These are phyloP conservation scores for Petaurus breviceps DNA, from an alignment of 2,113 vertebrate species.

Conservation along the genomic window DNA sequence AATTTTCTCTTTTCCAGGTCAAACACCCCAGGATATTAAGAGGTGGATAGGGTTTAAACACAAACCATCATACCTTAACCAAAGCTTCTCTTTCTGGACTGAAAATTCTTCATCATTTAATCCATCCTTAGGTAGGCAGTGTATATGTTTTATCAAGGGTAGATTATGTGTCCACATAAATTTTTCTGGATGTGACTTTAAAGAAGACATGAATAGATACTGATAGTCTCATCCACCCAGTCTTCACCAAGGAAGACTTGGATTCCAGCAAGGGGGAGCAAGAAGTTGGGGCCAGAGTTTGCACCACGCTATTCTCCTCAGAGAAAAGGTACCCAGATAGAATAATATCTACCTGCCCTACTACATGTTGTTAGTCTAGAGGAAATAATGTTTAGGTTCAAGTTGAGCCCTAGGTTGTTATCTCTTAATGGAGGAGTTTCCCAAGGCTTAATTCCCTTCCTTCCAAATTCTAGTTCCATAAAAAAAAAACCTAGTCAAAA, in stretches of 20 bases:
- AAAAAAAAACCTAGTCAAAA: not conserved
- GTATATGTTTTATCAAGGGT: not conserved
- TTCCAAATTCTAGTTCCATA: not conserved
- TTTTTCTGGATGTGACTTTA: not conserved
- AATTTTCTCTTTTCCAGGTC: not conserved
- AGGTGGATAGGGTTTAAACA: not conserved
- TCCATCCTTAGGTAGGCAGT: not conserved
- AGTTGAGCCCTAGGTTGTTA: not conserved
- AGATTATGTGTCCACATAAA: not conserved
- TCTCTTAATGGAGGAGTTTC: not conserved
- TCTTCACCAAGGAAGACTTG: not conserved
- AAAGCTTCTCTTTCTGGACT: not conserved
- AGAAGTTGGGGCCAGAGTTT: not conserved
- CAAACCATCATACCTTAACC: not conserved
- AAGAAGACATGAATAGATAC: not conserved
- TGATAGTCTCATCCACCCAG: not conserved
- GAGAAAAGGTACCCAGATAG: not conserved
- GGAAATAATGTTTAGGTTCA: not conserved
- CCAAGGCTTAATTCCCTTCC: not conserved
- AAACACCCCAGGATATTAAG: not conserved
- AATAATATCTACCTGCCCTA: not conserved
- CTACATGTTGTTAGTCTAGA: not conserved
- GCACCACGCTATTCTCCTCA: not conserved
- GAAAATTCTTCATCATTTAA: not conserved
- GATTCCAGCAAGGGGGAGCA: not conserved